A percentile compares a stretch with the other conserved stretches of the same genome.
Evolutionary conservation across 2,113 vertebrate species (phyloP).

Genomic region (Malaclemys terrapin): DNA sequence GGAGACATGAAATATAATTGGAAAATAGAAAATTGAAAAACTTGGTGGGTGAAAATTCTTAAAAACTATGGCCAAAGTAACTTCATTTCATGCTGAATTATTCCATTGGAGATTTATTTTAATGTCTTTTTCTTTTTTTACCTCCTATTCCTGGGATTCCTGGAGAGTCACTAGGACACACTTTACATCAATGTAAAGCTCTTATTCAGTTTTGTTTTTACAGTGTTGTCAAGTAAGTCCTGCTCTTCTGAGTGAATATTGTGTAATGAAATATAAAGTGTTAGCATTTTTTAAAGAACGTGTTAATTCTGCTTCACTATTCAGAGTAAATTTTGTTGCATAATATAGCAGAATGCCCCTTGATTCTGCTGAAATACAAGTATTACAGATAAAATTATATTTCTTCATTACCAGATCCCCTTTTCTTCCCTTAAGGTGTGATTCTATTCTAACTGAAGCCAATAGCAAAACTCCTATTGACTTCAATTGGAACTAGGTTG

Average conservation of each 20-base stretch:
- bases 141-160: background rate
- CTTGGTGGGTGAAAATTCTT: background rate
- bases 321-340: slow-evolving; percentile 24
- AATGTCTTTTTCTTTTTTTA: background rate
- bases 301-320: background rate
- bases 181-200: background rate
- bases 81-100: background rate
- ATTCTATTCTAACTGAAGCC: background rate
- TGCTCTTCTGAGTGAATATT: background rate
- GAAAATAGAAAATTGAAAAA: background rate
- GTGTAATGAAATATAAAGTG: background rate
- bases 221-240: background rate
- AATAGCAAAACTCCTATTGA: background rate
- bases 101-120: slow-evolving; percentile 3
- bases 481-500: background rate
- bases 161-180: background rate
- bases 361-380: background rate
- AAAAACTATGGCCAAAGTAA: background rate
- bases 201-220: slow-evolving; percentile 12
- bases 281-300: background rate
- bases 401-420: background rate
- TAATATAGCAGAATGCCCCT: background rate
- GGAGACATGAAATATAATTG: background rate
- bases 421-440: background rate
- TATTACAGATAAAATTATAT: background rate